Conservation (phyloP, 2,888 invertebrate genomes). For the Psylliodes chrysocephalus region DNA sequence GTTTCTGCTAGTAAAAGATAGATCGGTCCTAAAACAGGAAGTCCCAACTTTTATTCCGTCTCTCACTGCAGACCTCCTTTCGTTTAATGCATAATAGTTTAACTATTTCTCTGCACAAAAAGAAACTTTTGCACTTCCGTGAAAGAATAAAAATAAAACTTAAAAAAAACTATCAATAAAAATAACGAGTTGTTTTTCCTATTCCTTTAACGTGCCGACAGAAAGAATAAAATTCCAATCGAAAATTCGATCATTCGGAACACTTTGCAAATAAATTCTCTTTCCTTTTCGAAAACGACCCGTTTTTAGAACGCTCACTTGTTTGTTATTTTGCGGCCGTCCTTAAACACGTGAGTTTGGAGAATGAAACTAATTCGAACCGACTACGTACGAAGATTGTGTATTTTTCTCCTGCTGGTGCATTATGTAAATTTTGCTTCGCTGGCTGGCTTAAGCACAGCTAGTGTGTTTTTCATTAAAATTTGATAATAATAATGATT, state of each 20-base stretch:
- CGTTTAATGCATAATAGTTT: background rate
- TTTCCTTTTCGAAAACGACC: slow-evolving; percentile 14
- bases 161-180: slow-evolving; percentile 4
- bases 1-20: background rate
- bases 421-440: slow-evolving; percentile 9
- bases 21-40: background rate
- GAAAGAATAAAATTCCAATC: slow-evolving; percentile 18
- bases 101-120: background rate
- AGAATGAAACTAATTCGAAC: slow-evolving; percentile 28
- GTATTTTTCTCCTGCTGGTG: slow-evolving; percentile 12
- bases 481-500: no score
- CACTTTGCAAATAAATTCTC: slow-evolving; percentile 17
- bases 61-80: no score
- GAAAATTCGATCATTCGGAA: slow-evolving; percentile 20
- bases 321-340: slow-evolving; percentile 22
- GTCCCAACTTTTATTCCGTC: no score
- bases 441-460: no score
- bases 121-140: background rate
- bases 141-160: slow-evolving; percentile 1
- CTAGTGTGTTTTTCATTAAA: no score
- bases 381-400: slow-evolving; percentile 19
- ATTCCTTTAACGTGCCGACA: slow-evolving; percentile 10
- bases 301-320: slow-evolving; percentile 11
- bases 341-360: slow-evolving; percentile 24
- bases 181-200: slow-evolving; percentile 17